Conservation (phyloP, 2,888 invertebrate species). For the Lumbricus terrestris region DNA sequence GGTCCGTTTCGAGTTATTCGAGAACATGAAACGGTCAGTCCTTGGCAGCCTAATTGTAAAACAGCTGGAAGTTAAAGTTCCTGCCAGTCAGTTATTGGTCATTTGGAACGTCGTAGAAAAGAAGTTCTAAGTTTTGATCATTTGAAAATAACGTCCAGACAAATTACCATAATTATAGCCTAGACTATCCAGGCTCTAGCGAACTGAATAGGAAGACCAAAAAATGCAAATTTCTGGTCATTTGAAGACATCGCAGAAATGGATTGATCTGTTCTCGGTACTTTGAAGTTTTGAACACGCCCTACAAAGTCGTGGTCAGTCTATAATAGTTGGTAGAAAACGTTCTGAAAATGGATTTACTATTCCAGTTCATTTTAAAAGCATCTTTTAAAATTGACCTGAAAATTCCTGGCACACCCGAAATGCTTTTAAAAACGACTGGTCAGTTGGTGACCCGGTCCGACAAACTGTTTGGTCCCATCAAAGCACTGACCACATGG, state of each 20-base stretch:
- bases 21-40: no score
- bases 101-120: no score
- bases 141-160: neutral
- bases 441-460: neutral
- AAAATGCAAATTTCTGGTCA: no score
- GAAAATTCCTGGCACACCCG: neutral
- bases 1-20: no score
- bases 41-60: no score
- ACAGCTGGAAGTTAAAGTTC: no score
- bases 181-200: no score
- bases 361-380: neutral
- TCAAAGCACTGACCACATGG: neutral
- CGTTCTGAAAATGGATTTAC: neutral
- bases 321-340: neutral
- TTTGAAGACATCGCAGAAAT: no score
- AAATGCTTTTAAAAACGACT: neutral
- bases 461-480: neutral
- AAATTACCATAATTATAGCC: no score
- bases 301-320: neutral
- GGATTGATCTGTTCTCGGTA: no score
- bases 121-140: neutral
- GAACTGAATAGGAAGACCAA: no score
- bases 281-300: neutral
- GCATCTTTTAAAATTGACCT: neutral
- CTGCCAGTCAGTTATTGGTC: no score